Conservation (phyloP, 2,113 vertebrate species). For the Acinonyx jubatus region DNA sequence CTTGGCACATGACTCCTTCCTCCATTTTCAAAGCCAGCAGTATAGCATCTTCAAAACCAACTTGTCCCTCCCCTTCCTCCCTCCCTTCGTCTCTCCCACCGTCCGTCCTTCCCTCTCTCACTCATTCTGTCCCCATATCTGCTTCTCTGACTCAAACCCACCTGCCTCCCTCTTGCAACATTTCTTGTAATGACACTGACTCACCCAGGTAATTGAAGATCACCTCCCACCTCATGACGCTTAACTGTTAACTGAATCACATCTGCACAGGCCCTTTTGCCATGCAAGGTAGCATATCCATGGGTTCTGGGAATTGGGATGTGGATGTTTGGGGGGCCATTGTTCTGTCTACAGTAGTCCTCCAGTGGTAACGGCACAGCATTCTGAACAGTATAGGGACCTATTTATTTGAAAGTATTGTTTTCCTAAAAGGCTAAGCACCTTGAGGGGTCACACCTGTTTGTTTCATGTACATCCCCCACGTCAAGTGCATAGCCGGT, state of each 20-base stretch:
- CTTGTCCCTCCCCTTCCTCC: background rate
- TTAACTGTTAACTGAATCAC: background rate
- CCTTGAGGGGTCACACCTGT: background rate
- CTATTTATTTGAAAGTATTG: background rate
- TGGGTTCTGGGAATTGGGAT: background rate
- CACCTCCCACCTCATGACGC: background rate
- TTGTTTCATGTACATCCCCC: background rate
- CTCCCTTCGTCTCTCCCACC: no score
- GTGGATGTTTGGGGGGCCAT: background rate
- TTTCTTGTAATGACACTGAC: background rate
- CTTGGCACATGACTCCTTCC: background rate
- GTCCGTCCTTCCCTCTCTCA: no score
- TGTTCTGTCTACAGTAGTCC: background rate
- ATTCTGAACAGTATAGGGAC: background rate
- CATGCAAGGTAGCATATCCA: background rate
- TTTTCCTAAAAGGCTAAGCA: background rate
- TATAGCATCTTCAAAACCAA: background rate
- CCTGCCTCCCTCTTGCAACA: background rate
- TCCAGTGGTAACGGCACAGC: background rate
- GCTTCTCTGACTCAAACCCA: background rate
- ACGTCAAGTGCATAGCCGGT: background rate
- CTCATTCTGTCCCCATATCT: background rate
- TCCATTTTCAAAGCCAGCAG: background rate
- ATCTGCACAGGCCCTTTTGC: background rate
- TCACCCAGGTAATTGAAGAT: background rate